Evolutionary conservation across 2,113 vertebrate genomes (phyloP).

Genomic region (Pagrus major): DNA sequence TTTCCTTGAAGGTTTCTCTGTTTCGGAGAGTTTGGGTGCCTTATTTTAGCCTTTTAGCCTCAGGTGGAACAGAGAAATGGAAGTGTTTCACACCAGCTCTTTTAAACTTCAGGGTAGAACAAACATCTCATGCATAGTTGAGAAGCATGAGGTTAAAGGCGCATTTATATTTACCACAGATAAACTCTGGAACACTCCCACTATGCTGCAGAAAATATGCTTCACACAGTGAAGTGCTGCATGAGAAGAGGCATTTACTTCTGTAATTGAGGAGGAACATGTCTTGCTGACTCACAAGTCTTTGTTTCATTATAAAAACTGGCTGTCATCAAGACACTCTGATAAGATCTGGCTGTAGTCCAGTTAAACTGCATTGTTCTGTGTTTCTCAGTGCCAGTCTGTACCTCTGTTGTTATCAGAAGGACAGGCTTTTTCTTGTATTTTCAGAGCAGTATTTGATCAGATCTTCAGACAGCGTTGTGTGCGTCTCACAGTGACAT

Average conservation of each 20-base stretch:
- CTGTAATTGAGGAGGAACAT: conserved; percentile 28
- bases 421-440: neutral
- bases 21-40: neutral
- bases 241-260: neutral
- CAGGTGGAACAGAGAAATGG: conserved; percentile 23
- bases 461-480: neutral
- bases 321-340: conserved; percentile 48
- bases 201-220: neutral
- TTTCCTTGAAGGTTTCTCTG: conserved; percentile 17
- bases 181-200: conserved; percentile 13
- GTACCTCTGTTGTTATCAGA: conserved; percentile 10
- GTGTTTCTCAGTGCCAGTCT: conserved; percentile 28
- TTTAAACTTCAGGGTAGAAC: conserved; percentile 40
- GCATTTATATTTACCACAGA: conserved; percentile 53
- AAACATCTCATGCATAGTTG: conserved; percentile 42
- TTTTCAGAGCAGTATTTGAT: neutral
- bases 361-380: conserved; percentile 65
- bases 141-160: conserved; percentile 3
- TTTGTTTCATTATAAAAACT: conserved; percentile 13
- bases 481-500: neutral
- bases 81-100: conserved; percentile 12
- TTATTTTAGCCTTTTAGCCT: conserved; percentile 9
- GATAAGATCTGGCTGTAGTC: conserved; percentile 58
- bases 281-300: conserved; percentile 27
- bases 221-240: neutral